phyloP scores from a whole-genome alignment of 1,140 invertebrate genomes.

The Galleria mellonella region DNA sequence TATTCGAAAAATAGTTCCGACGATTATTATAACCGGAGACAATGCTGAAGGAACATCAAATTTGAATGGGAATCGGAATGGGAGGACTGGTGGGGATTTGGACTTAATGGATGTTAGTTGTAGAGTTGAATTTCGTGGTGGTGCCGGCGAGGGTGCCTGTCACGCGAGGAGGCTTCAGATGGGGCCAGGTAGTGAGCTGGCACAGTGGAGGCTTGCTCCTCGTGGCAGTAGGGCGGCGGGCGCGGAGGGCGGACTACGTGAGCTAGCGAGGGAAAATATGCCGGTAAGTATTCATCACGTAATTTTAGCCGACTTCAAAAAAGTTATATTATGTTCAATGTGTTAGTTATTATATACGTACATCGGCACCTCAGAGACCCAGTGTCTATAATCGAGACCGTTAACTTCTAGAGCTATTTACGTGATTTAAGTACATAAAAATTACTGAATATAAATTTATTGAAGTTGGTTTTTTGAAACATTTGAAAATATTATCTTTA shows the following conservation, averaged over 20 bases:
- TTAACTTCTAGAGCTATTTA: no score
- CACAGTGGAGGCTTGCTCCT: conserved; percentile 54
- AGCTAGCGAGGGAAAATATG: conserved; percentile 41
- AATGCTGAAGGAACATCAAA: conserved; percentile 65
- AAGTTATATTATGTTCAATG: no score
- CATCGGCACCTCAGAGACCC: no score
- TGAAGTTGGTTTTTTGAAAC: no score
- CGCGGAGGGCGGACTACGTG: conserved; percentile 49
- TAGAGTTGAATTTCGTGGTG: conserved; percentile 27
- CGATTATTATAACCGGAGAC: conserved; percentile 50
- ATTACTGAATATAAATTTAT: no score
- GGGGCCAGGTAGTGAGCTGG: conserved; percentile 61
- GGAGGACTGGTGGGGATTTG: conserved; percentile 16
- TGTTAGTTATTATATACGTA: no score
- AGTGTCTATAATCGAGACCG: no score
- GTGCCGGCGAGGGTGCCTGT: conserved; percentile 35
- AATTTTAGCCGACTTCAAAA: no score
- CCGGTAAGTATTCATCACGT: conserved; percentile 40
- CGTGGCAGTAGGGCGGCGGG: conserved; percentile 55
- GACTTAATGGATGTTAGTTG: conserved; percentile 16
- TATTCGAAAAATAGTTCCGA: conserved; percentile 32
- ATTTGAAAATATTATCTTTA: no score
- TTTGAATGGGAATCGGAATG: conserved; percentile 47
- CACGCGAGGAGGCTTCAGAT: conserved; percentile 61
- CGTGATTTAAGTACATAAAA: no score